Conservation (phyloP, 2,888 invertebrate genomes). For the Cephus rjabovi region DNA sequence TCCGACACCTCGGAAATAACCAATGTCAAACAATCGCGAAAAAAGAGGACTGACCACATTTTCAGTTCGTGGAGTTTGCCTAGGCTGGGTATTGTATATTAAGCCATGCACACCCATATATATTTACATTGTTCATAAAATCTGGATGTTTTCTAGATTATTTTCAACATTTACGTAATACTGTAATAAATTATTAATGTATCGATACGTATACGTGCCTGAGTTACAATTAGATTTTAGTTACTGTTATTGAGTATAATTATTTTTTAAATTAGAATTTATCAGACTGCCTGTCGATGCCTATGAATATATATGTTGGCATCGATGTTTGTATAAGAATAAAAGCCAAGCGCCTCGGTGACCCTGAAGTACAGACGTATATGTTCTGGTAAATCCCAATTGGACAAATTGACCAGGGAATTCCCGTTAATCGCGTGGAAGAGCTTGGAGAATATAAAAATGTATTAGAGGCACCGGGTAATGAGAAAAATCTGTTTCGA, state of each 20-base stretch:
- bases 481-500: neutral
- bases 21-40: constrained; percentile 24
- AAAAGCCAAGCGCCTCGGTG: neutral
- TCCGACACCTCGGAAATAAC: constrained; percentile 19
- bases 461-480: neutral
- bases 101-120: neutral
- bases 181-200: neutral
- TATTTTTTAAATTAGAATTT: neutral
- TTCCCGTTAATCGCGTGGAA: neutral
- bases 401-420: neutral
- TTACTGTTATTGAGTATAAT: neutral
- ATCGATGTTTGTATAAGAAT: neutral
- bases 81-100: neutral
- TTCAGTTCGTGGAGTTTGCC: neutral
- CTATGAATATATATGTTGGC: neutral
- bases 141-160: neutral
- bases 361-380: neutral
- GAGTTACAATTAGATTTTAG: no score
- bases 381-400: neutral
- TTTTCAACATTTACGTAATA: neutral
- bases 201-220: neutral
- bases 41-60: constrained; percentile 7
- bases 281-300: neutral
- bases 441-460: neutral
- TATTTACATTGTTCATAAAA: neutral